Conservation (phyloP, 1,140 invertebrate genomes). For the Drosophila nigrodunni region DNA sequence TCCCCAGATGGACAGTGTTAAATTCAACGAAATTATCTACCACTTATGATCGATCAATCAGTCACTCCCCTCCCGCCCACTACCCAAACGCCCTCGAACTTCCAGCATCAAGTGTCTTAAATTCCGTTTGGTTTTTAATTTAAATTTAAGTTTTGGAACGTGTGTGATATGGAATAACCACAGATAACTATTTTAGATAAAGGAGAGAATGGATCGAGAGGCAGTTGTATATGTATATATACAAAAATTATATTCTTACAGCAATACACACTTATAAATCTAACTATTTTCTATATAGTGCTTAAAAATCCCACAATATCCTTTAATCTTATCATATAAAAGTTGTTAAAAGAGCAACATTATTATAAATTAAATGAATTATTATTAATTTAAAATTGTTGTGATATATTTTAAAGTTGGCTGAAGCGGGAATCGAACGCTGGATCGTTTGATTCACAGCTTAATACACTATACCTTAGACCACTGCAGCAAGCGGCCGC, state of each 20-base stretch:
- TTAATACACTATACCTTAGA: slow-evolving; percentile 92
- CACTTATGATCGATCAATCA: slow-evolving; percentile 17
- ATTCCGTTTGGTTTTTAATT: slow-evolving; percentile 29
- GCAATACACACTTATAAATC: slow-evolving; percentile 27
- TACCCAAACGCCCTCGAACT: slow-evolving; percentile 40
- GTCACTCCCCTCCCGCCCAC: slow-evolving; percentile 2
- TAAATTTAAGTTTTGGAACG: slow-evolving; percentile 42
- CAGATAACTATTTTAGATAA: slow-evolving; percentile 50
- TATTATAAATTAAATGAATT: slow-evolving; percentile 48
- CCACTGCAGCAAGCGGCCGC: not conserved
- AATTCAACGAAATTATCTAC: slow-evolving; percentile 1
- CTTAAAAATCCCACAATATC: slow-evolving; percentile 33
- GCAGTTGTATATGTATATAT: slow-evolving; percentile 10
- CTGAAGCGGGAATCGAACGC: slow-evolving; percentile 91
- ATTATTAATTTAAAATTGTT: not conserved
- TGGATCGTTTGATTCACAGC: slow-evolving; percentile 92
- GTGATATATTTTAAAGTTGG: no score
- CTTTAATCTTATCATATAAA: slow-evolving; percentile 40
- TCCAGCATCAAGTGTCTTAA: slow-evolving; percentile 62
- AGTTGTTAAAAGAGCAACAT: slow-evolving; percentile 32
- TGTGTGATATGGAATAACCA: slow-evolving; percentile 51
- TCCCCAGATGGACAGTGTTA: slow-evolving; percentile 80
- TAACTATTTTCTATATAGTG: slow-evolving; percentile 53
- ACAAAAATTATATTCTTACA: slow-evolving; percentile 35
- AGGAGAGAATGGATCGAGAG: slow-evolving; percentile 14